Conservation (phyloP, 1,140 invertebrate genomes). For the Ceratosolen solmsi region DNA sequence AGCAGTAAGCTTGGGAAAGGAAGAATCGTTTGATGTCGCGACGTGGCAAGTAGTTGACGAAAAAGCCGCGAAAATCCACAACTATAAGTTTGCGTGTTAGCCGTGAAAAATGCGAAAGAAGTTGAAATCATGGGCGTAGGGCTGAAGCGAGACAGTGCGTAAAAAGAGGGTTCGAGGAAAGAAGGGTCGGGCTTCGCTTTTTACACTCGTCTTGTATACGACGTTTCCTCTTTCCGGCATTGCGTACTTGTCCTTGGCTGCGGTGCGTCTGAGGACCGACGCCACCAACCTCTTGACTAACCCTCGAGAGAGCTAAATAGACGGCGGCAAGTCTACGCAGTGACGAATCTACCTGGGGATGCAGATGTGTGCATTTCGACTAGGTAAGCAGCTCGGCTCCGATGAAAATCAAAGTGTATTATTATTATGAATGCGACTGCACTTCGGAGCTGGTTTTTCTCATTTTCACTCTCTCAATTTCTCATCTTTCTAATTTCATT, state of each 20-base stretch:
- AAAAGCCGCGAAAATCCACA: conserved; percentile 7
- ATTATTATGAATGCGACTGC: neutral
- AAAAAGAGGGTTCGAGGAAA: neutral
- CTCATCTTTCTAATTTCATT: no score
- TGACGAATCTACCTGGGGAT: neutral
- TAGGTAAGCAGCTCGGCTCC: neutral
- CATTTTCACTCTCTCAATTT: no score
- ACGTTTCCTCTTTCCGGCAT: conserved; percentile 19
- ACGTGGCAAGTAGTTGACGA: no score
- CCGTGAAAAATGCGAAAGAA: neutral
- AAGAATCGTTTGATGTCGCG: no score
- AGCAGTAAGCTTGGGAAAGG: no score
- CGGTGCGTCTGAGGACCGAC: conserved; percentile 10
- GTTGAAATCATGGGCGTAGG: neutral
- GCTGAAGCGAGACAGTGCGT: neutral
- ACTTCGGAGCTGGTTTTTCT: no score
- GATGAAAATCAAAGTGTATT: conserved; percentile 17
- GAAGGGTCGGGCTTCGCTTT: neutral
- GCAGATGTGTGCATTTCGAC: neutral
- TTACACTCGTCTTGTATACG: neutral
- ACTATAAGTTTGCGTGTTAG: neutral
- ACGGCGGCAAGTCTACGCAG: neutral
- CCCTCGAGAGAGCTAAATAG: conserved; percentile 24
- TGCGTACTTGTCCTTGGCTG: conserved; percentile 3
- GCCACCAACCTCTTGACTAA: neutral